These are phyloP conservation scores for Eulemur albifrons DNA, from an alignment of 2,797 vertebrate genomes.

Conservation along the genomic window DNA sequence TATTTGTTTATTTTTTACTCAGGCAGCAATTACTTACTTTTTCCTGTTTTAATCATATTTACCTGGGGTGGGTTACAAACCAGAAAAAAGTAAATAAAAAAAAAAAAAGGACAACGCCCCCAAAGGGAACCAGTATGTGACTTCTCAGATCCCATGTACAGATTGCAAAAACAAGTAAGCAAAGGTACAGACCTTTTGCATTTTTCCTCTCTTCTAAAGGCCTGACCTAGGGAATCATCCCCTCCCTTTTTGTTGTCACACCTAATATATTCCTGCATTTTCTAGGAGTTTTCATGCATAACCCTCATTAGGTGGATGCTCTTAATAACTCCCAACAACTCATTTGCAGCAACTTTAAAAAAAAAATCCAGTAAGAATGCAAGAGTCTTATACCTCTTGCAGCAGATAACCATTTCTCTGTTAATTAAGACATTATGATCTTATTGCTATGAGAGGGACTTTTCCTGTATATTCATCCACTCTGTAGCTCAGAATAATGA, in stretches of 20 bases:
- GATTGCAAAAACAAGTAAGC: not conserved
- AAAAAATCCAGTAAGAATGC: not conserved
- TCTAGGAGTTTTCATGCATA: constrained; percentile 36
- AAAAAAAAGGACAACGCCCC: not conserved
- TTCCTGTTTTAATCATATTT: not conserved
- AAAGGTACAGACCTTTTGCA: not conserved
- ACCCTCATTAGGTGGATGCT: constrained; percentile 31
- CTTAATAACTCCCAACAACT: constrained; percentile 36
- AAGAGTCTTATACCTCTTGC: constrained; percentile 19
- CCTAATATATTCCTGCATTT: constrained; percentile 15
- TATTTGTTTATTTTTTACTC: not conserved
- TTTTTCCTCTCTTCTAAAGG: not conserved
- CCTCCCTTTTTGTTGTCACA: not conserved
- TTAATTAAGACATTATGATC: constrained; percentile 64
- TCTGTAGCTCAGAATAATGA: constrained; percentile 55
- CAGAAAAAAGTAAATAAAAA: not conserved
- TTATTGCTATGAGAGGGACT: constrained; percentile 38
- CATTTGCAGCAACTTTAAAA: not conserved
- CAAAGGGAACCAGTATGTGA: not conserved
- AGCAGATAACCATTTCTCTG: constrained; percentile 12
- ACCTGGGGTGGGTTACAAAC: not conserved
- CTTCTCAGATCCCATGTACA: not conserved
- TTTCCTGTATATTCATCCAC: constrained; percentile 40
- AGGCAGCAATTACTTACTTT: not conserved
- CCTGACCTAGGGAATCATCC: not conserved